Conservation (phyloP, 2,888 invertebrate genomes). For the Pediacus dermestoides region DNA sequence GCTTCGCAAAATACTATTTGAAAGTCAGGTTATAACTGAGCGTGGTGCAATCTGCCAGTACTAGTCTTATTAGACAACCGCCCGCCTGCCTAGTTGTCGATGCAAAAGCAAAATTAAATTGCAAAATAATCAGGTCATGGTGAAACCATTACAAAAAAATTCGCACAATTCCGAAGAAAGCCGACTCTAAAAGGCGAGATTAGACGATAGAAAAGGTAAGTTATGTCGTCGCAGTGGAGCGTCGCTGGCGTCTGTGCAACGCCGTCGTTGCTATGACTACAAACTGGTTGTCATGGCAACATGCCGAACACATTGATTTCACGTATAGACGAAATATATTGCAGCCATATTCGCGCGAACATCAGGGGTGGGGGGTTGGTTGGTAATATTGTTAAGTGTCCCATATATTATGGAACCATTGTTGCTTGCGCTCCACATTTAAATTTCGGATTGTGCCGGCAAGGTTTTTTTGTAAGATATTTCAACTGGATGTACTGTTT, state of each 20-base stretch:
- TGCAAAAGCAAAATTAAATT: constrained; percentile 6
- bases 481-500: no score
- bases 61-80: no score
- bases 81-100: no score
- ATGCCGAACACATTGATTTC: constrained; percentile 51
- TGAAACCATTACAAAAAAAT: constrained; percentile 26
- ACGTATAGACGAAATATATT: constrained; percentile 51
- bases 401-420: constrained; percentile 44
- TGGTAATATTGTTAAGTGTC: constrained; percentile 47
- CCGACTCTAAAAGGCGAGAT: constrained; percentile 15
- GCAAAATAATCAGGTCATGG: constrained; percentile 34
- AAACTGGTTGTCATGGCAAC: constrained; percentile 35
- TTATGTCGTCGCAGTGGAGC: constrained; percentile 23
- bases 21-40: no score
- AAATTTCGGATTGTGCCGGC: constrained; percentile 32
- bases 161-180: constrained; percentile 22
- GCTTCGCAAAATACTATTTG: no score
- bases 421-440: constrained; percentile 39
- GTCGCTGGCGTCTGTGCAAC: constrained; percentile 36
- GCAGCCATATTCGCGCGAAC: constrained; percentile 33
- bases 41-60: no score
- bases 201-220: constrained; percentile 14
- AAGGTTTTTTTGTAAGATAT: no score
- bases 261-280: constrained; percentile 31
- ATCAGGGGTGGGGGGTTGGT: constrained; percentile 4